A percentile compares a stretch with the other conserved stretches of the same genome.
Conservation (phyloP, 2,113 vertebrate species). For the Bagarius yarrelli region DNA sequence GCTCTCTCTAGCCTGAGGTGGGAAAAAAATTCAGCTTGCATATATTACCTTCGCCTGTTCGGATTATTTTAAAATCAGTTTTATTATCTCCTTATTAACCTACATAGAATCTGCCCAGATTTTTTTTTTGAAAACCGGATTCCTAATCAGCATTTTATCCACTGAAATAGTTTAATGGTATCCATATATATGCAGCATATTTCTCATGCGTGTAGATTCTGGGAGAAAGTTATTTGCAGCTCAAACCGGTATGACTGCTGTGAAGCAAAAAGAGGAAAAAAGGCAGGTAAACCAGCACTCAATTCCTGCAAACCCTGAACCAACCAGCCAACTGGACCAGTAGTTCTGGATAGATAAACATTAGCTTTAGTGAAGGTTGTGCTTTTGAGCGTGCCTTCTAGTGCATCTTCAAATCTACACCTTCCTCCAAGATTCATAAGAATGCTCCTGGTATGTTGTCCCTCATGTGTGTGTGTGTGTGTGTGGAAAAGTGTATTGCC, state of each 20-base stretch:
- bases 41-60: conserved; percentile 10
- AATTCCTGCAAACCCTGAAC: conserved; percentile 43
- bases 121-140: neutral
- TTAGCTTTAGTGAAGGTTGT: conserved; percentile 35
- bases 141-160: conserved; percentile 38
- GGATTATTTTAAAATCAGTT: conserved; percentile 6
- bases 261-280: conserved; percentile 39
- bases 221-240: conserved; percentile 70
- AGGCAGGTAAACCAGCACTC: conserved; percentile 24
- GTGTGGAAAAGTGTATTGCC: conserved; percentile 38
- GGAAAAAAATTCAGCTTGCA: neutral
- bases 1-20: conserved; percentile 10
- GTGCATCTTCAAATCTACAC: conserved; percentile 25
- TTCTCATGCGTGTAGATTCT: conserved; percentile 54
- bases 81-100: conserved; percentile 17
- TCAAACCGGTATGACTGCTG: conserved; percentile 71
- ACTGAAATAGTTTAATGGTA: conserved; percentile 56
- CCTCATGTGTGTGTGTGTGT: neutral
- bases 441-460: conserved; percentile 7
- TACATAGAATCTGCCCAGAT: conserved; percentile 1
- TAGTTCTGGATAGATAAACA: conserved; percentile 29
- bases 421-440: conserved; percentile 22
- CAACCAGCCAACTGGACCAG: conserved; percentile 19
- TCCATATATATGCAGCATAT: conserved; percentile 65
- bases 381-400: conserved; percentile 10